Base-by-base conservation (phyloP, 2,797 vertebrate species). In the Pempheris klunzingeri region DNA sequence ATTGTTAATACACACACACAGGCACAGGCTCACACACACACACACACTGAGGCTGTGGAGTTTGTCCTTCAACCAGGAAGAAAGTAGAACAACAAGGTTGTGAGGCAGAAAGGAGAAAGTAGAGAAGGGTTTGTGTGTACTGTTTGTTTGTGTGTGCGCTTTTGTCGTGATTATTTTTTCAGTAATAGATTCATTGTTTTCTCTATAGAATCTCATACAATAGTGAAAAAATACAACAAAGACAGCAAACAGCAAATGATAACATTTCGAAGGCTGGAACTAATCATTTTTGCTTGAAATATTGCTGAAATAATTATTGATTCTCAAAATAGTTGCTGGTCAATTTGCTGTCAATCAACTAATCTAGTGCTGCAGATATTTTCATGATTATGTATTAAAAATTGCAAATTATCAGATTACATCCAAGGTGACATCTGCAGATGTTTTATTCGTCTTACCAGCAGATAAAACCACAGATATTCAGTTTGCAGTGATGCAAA, bases 61-160 rank as follows among this genome's bases (percentile, higher is more conserved):
- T 47, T 28, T 60, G 72, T 79, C 66, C 81, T 63, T 70, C 71
- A 67, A 26, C 14, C 22, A 41, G 55, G 30, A 38, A 41, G 26
- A 52, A 70, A 71, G 20, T 55, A 47, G 41, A 49, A 38, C 20
- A 61, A 52, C 34, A 8, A 20, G 13, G 38, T 54, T 63, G 52
- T 59, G 57, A 52, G 13, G 41, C 18, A 30, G 36, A 12, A 30
- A 77, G 24, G 61, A 64, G 13, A 30, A 46, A 39, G 30, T 55
- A 12, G 24, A 55, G 5, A 26, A 20, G 46, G 32, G 30, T 38
- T 39, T 58, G 47, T 43, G 49, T n/a, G n/a, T n/a, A n/a, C n/a
- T n/a, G n/a, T 14, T 24, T 71, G 47, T 39, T 14, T 49, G 41
- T 57, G 14, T 55, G 26, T 11, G 4, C 30, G n/a, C n/a, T n/a